These are phyloP conservation scores for Erynnis tages DNA, from an alignment of 2,888 invertebrate genomes.

Conservation along the genomic window DNA sequence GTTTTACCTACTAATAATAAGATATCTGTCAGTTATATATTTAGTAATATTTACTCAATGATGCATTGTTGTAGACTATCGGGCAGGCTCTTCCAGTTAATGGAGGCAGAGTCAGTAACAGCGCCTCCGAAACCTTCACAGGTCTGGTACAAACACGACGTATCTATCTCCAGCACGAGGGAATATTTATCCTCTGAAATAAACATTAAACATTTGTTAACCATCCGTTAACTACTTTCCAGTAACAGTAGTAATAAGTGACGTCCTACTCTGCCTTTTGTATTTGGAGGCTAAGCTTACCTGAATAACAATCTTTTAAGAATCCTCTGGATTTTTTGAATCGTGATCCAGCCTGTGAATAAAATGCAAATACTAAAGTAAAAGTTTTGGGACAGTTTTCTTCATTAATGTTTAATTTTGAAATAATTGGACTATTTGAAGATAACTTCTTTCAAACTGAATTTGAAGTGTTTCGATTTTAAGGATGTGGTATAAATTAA, in stretches of 20 bases:
- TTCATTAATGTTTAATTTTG: too few relatives aligned
- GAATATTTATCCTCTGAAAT: constrained; percentile 22
- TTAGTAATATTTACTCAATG: constrained; percentile 30
- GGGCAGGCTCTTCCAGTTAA: constrained; percentile 83
- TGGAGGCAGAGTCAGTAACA: constrained; percentile 85
- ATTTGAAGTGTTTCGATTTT: too few relatives aligned
- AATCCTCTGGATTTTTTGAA: constrained; percentile 9
- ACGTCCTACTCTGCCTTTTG: too few relatives aligned
- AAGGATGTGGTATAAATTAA: too few relatives aligned
- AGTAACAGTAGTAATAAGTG: too few relatives aligned
- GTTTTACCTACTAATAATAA: too few relatives aligned
- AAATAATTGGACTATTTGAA: too few relatives aligned
- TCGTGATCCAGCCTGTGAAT: constrained; percentile 3
- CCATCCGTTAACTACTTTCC: too few relatives aligned
- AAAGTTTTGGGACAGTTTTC: too few relatives aligned
- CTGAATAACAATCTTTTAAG: not conserved
- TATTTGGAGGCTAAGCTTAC: constrained; percentile 22
- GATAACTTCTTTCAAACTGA: too few relatives aligned
- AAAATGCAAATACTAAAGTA: not conserved
- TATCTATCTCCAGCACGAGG: constrained; percentile 31
- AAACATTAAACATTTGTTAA: too few relatives aligned
- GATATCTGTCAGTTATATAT: too few relatives aligned
- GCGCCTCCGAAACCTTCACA: constrained; percentile 91
- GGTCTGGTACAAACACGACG: constrained; percentile 73
- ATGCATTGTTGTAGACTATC: constrained; percentile 45